Base-by-base conservation (phyloP, 2,888 invertebrate genomes). In the Plebejus argus region DNA sequence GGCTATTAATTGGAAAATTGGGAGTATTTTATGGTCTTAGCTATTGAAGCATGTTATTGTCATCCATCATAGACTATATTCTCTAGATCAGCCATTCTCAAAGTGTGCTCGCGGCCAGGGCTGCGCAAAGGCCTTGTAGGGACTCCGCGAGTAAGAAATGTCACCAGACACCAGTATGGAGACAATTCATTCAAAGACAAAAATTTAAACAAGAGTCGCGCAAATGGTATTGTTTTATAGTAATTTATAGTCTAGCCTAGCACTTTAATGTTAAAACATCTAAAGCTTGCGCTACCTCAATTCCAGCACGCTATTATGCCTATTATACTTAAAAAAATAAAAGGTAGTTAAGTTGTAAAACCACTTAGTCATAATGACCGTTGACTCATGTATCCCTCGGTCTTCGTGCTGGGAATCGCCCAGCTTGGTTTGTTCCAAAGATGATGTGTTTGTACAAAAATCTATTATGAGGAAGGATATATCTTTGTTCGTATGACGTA, bases 381-480 rank as follows among this genome's bases (percentile, higher is more conserved):
- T 23, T 28, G 66, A 33, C 15, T 28, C 28, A 66, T 15, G 66
- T 28, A 66, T 66, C 66, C 66, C 66, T 66, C 66, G 66, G 15
- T 23, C 12, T 61, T 10, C 2, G 61, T 10, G 58, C 23, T 23
- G 28, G 66, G 66, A 66, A 28, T 66, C 66, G 66, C 66, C 66
- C 66, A n/a, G n/a, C n/a, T 28, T 66, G 28, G 66, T 10, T 66
- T 66, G 28, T 28, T 66, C 66, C 66, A 66, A 61, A 66, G 28
- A 66, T 66, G 66, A 66, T 33, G 66, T 66, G 66, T 15, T 28
- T 33, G 28, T 66, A 23, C 3, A 66, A 66, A 66, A 66, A 15
- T 66, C 10, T 15, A 5, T 28, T 28, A 18, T 66, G 28, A 66
- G 58, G 20, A 61, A 23, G 28, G 5, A 53, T 49, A 66, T 28